These are phyloP conservation scores for Agrochola litura DNA, from an alignment of 2,888 invertebrate genomes.

Conservation along the genomic window DNA sequence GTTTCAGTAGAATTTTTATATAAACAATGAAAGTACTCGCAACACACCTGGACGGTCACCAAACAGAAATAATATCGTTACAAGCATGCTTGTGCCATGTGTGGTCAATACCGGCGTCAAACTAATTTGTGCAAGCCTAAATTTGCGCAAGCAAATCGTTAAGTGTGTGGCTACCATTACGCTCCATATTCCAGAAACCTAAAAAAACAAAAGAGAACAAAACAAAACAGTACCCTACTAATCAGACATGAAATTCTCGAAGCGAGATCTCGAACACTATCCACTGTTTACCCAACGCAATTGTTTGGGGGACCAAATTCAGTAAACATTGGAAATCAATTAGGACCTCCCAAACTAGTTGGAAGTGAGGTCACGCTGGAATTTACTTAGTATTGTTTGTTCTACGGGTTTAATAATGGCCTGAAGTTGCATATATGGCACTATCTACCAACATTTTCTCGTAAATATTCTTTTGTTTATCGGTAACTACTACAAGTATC, in stretches of 20 bases:
- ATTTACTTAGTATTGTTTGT: constrained; percentile 60
- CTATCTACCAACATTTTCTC: background rate
- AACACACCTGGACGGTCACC: too few species aligned
- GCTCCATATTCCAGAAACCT: background rate
- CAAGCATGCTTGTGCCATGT: too few species aligned
- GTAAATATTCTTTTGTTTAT: background rate
- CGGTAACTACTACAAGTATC: background rate
- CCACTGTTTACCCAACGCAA: constrained; percentile 55
- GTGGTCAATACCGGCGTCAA: too few species aligned
- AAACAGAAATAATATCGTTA: too few species aligned
- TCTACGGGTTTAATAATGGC: constrained; percentile 41
- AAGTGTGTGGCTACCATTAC: too few species aligned
- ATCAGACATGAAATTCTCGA: constrained; percentile 38
- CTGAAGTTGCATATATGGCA: constrained; percentile 11
- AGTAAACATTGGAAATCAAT: constrained; percentile 73
- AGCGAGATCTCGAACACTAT: constrained; percentile 47
- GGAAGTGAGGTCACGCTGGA: constrained; percentile 56
- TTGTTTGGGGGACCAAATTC: constrained; percentile 62
- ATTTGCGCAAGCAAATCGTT: too few species aligned
- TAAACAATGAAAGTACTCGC: too few species aligned
- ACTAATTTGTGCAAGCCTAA: too few species aligned
- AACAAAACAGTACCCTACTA: constrained; percentile 18
- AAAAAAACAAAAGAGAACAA: constrained; percentile 1
- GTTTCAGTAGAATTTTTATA: too few species aligned
- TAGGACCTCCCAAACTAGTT: constrained; percentile 62